These are phyloP conservation scores for Paratrypauchen microcephalus DNA, from an alignment of 2,797 vertebrate genomes.

Conservation along the genomic window DNA sequence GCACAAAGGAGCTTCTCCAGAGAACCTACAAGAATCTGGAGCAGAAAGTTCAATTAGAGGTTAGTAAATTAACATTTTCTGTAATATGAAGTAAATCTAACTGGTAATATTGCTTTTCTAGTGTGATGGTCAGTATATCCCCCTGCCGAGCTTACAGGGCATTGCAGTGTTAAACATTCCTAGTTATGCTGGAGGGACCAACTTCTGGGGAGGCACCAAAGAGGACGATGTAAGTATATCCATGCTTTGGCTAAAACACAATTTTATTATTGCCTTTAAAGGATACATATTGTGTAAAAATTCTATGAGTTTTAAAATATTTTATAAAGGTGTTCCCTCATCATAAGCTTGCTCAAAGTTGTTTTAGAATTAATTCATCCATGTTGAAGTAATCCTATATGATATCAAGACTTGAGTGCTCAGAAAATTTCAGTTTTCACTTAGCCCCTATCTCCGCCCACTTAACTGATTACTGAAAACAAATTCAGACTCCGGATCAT, in stretches of 20 bases:
- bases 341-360: too few species aligned
- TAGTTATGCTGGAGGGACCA: conserved; percentile 97
- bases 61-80: conserved; percentile 45
- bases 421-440: too few species aligned
- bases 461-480: too few species aligned
- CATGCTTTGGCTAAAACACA: neutral
- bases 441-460: too few species aligned
- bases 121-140: conserved; percentile 98
- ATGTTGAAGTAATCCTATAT: too few species aligned
- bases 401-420: too few species aligned
- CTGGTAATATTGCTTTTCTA: conserved; percentile 48
- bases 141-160: conserved; percentile 96
- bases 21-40: conserved; percentile 98
- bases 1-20: conserved; percentile 94
- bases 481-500: too few species aligned
- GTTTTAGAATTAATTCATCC: too few species aligned
- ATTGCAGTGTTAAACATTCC: conserved; percentile 96
- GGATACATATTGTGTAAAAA: too few species aligned
- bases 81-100: neutral
- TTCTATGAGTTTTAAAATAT: too few species aligned
- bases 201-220: conserved; percentile 98
- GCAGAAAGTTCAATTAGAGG: conserved; percentile 97
- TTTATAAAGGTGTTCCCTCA: too few species aligned
- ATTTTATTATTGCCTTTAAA: neutral
- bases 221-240: conserved; percentile 93